Percentiles rank a stretch among this genome's conserved stretches.
Evolutionary conservation across 1,140 invertebrate genomes (phyloP).

Genomic region (Pentalonia nigronervosa): DNA sequence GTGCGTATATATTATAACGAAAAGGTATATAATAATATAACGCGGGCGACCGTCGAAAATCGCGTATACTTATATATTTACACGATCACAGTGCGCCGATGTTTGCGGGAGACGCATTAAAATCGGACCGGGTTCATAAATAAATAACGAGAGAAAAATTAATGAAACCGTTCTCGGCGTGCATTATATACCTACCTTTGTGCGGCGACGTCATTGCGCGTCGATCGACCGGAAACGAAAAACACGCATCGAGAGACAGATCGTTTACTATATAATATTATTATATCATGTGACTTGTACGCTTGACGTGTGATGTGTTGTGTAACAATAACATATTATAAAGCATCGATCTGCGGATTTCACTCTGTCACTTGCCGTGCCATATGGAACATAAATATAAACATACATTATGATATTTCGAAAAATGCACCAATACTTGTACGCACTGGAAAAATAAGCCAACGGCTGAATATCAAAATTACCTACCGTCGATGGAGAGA

Average conservation of each 20-base stretch:
- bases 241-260: not conserved
- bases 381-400: too few relatives aligned
- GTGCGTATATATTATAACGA: not conserved
- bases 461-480: too few relatives aligned
- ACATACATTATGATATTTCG: too few relatives aligned
- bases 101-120: not conserved
- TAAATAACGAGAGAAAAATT: conserved; percentile 6
- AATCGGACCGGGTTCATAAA: not conserved
- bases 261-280: not conserved
- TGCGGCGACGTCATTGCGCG: not conserved
- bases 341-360: too few relatives aligned
- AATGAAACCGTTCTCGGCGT: not conserved
- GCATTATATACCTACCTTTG: too few relatives aligned
- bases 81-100: not conserved
- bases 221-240: not conserved
- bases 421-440: not conserved
- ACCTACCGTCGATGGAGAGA: too few relatives aligned
- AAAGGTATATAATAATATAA: not conserved
- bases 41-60: not conserved
- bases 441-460: too few relatives aligned
- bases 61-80: not conserved
- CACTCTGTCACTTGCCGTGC: too few relatives aligned
- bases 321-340: too few relatives aligned
- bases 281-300: too few relatives aligned
- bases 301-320: too few relatives aligned